A percentile compares a stretch with the other conserved stretches of the same genome.
Evolutionary conservation across 2,113 vertebrate species (phyloP).

Genomic region (Ptilorrhoa leucosticta): DNA sequence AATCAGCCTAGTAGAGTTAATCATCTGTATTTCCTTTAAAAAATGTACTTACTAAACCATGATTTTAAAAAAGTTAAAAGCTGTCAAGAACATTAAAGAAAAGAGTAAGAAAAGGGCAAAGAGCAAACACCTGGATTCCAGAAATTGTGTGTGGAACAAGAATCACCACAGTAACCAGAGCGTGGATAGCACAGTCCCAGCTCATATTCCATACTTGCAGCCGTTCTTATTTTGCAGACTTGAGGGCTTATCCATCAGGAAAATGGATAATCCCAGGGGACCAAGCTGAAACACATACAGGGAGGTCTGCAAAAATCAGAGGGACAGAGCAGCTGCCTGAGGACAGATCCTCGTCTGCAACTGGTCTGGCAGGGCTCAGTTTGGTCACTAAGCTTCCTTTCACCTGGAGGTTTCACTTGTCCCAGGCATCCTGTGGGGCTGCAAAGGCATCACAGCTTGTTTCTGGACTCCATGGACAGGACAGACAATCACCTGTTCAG

Average conservation of each 20-base stretch:
- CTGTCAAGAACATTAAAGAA: conserved; percentile 7
- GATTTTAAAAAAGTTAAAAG: conserved; percentile 38
- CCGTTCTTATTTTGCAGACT: neutral
- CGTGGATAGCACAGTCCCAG: neutral
- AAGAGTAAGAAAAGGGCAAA: neutral
- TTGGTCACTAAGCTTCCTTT: neutral
- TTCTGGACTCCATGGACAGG: neutral
- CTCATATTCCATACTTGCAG: neutral
- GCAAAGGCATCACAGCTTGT: neutral
- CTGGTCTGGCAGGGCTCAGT: neutral
- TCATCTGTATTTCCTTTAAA: neutral
- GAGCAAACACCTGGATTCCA: conserved; percentile 21
- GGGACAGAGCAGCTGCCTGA: neutral
- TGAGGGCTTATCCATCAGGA: neutral
- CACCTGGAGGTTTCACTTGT: neutral
- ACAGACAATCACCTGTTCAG: neutral
- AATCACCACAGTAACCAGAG: neutral
- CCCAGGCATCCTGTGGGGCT: neutral
- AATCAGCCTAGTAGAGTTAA: conserved; percentile 40
- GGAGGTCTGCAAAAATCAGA: neutral
- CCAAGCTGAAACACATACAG: neutral
- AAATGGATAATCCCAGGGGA: neutral
- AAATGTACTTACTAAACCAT: conserved; percentile 23
- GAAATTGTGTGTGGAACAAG: neutral
- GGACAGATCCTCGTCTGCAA: neutral